A percentile compares a stretch with the other conserved stretches of the same genome.
These are phyloP conservation scores for Hippocampus mohnikei DNA, from an alignment of 2,113 vertebrate genomes.

Conservation along the genomic window DNA sequence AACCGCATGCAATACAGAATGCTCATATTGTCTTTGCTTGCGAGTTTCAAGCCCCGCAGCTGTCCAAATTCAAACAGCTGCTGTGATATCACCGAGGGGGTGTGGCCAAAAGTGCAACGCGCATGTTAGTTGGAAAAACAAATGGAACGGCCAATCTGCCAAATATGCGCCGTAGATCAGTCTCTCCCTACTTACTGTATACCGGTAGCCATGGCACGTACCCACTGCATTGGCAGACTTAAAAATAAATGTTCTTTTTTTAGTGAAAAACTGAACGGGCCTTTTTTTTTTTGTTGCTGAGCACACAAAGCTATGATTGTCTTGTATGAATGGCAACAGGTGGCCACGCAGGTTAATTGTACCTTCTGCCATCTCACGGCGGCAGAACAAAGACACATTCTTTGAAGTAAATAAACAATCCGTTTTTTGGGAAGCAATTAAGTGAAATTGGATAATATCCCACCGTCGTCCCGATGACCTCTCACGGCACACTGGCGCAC, in stretches of 20 bases:
- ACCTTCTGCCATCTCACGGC: background rate
- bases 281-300: background rate
- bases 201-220: background rate
- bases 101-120: background rate
- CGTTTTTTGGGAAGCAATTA: background rate
- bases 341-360: constrained; percentile 2
- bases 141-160: background rate
- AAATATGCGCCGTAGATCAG: background rate
- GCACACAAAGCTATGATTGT: background rate
- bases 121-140: background rate
- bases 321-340: background rate
- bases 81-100: background rate
- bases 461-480: background rate
- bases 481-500: background rate
- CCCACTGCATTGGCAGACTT: too few species aligned
- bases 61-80: constrained; percentile 9
- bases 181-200: background rate
- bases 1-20: background rate
- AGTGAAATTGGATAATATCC: background rate
- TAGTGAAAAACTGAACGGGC: background rate
- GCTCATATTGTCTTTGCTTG: background rate
- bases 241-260: too few species aligned
- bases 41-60: background rate
- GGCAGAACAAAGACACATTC: constrained; percentile 2
- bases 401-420: background rate